Base-by-base conservation (phyloP, 2,797 vertebrate genomes). In the Poeciliopsis gracilis region DNA sequence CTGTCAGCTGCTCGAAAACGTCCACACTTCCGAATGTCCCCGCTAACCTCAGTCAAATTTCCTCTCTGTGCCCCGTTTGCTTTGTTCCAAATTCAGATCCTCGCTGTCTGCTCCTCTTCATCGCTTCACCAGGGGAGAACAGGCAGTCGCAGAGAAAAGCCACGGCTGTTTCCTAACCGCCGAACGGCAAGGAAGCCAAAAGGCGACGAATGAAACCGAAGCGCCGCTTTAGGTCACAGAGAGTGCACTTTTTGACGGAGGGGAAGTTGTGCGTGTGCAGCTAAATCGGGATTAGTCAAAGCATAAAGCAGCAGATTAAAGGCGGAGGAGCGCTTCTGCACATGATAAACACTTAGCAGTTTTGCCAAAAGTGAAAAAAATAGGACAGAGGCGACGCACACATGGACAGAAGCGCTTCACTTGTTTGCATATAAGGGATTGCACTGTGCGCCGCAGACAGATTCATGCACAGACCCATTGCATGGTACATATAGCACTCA, bases 201-300 rank as follows among this genome's bases (percentile, higher is more conserved):
- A 77, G 46, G 79, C 84, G 67, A 80, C 84, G 85, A 93, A 91
- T 92, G 87, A 91, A 79, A 66, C 67, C 72, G 18, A 20, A 82
- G 82, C 74, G 53, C 77, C 53, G 72, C 79, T 51, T 51, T 84
- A 86, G 84, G 82, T 53, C 11, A 75, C 33, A 38, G 74, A 53
- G 49, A 57, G 77, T 51, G 47, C 69, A 53, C 72, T 82, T 80
- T 43, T 49, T 18, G 18, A 76, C 47, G 77, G 61, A 66, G 33
- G 25, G 36, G 5, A 76, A 57, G 66, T 36, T 13, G 1, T 72
- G 43, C 4, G 76, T 30, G 47, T 77, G 63, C 69, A 0, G 49
- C 43, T 47, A 66, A 53, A 47, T 61, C 7, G 28, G 1, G 49
- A 45, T 76, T 61, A 55, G 25, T 33, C 45, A 69, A 72, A 63